Percentiles rank a stretch among this genome's conserved stretches.
Conservation (phyloP, 2,797 vertebrate species). For the Fringilla coelebs region DNA sequence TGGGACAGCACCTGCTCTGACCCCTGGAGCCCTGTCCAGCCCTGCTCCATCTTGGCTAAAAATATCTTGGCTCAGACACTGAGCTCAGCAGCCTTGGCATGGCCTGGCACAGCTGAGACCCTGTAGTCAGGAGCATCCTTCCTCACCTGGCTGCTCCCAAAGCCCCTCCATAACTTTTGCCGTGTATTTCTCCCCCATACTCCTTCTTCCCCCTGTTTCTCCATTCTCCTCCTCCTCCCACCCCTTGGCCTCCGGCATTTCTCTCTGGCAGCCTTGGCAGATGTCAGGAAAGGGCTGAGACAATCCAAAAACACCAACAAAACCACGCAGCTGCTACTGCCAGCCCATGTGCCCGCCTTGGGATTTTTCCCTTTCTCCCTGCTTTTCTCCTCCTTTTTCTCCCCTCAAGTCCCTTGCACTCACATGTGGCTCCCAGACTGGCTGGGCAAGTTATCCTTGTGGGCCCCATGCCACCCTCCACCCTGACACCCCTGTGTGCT, state of each 20-base stretch:
- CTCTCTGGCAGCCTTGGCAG: neutral
- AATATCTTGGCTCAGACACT: slow-evolving; percentile 62
- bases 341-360: neutral
- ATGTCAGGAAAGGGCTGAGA: neutral
- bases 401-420: neutral
- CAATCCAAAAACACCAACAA: neutral
- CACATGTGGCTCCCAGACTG: neutral
- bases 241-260: neutral
- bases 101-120: neutral
- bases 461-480: neutral
- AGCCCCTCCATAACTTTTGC: neutral
- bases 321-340: neutral
- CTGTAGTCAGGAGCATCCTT: neutral
- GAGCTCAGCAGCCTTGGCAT: slow-evolving; percentile 28
- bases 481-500: neutral
- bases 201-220: neutral
- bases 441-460: neutral
- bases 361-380: neutral
- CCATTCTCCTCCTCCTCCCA: neutral
- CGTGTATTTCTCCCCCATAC: neutral
- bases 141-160: neutral
- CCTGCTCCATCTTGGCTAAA: slow-evolving; percentile 44
- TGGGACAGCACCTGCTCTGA: neutral
- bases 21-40: fast-evolving
- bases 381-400: neutral